Evolutionary conservation across 1,140 invertebrate species (phyloP), one percentile per base, ranked within the genome.

Genomic region (Zeugodacus cucurbitae): DNA sequence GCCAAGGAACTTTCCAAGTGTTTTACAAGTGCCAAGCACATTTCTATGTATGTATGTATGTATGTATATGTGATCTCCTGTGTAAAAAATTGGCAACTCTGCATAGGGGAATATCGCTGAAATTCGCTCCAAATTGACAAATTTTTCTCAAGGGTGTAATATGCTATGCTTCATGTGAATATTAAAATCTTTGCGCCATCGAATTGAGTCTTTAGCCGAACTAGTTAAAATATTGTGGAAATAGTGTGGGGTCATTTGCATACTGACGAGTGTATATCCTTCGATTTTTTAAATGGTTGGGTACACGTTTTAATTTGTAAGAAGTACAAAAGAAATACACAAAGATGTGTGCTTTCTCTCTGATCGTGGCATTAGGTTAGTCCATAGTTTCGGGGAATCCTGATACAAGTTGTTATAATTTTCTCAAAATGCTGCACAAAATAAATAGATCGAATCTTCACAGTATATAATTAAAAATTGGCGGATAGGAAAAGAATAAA

Each of bases 131-230:
- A 82, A 82, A 82, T 82, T 82, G 74, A 82, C 74, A 82, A 82
- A 82, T 82, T 82, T 82, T 82, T n/a, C 74, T 48, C 74, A 20
- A 48, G 74, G 44, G 74, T 82, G 37, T 82, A 82, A 48, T 82
- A 54, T 26, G 41, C 3, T 82, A 48, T 48, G 37, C 41, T 48
- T 54, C 44, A 8, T 48, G 29, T 48, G 74, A 82, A 41, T 44
- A 82, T 82, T 82, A 48, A 82, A 82, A 82, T 4, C 10, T n/a
- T 3, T 14, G n/a, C 10, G n/a, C 41, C 14, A 17, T 1, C 41
- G 26, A 82, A 8, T 82, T 29, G 10, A 48, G n/a, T 14, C 44
- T 82, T 26, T 6, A 74, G 20, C 32, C 3, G 7, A 44, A 34
- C 70, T 3, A 37, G 34, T 0, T 22, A 74, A 41, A 74, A 3